phyloP scores from a whole-genome alignment of 2,113 vertebrate genomes.

The Syngnathus typhle region DNA sequence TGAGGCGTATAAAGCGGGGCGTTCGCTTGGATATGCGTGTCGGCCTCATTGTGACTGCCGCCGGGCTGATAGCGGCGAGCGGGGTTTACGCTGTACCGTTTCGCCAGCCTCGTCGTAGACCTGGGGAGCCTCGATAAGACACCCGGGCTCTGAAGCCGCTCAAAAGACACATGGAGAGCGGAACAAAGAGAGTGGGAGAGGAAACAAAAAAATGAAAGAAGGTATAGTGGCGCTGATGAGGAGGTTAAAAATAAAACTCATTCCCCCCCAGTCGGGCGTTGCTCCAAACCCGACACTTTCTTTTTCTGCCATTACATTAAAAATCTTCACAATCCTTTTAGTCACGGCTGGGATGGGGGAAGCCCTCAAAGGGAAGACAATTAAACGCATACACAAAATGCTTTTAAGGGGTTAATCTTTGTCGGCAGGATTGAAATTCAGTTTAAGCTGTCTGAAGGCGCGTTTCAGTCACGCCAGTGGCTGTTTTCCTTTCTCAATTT shows the following conservation, averaged over 20 bases:
- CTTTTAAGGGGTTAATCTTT: constrained; percentile 40
- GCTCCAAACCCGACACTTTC: constrained; percentile 45
- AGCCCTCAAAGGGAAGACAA: constrained; percentile 48
- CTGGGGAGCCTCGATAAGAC: constrained; percentile 68
- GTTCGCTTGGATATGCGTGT: constrained; percentile 48
- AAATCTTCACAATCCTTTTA: constrained; percentile 67
- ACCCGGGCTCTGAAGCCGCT: constrained; percentile 46
- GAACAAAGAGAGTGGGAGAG: constrained; percentile 40
- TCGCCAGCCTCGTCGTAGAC: constrained; percentile 50
- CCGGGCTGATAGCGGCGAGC: constrained; percentile 49
- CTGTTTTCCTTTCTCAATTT: constrained; percentile 27
- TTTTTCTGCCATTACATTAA: constrained; percentile 54
- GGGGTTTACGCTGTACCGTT: constrained; percentile 53
- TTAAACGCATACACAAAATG: constrained; percentile 17
- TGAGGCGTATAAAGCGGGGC: constrained; percentile 32
- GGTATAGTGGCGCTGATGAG: constrained; percentile 21
- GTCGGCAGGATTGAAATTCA: constrained; percentile 38
- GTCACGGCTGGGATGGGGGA: constrained; percentile 64
- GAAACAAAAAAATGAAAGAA: constrained; percentile 3
- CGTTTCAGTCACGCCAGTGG: constrained; percentile 28
- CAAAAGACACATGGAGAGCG: constrained; percentile 51
- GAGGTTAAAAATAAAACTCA: constrained; percentile 27
- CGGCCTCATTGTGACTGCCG: constrained; percentile 49
- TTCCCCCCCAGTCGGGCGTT: constrained; percentile 50
- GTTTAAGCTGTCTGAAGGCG: constrained; percentile 50